Evolutionary conservation across 2,888 invertebrate species (phyloP).

Genomic region (Alcis repandata): DNA sequence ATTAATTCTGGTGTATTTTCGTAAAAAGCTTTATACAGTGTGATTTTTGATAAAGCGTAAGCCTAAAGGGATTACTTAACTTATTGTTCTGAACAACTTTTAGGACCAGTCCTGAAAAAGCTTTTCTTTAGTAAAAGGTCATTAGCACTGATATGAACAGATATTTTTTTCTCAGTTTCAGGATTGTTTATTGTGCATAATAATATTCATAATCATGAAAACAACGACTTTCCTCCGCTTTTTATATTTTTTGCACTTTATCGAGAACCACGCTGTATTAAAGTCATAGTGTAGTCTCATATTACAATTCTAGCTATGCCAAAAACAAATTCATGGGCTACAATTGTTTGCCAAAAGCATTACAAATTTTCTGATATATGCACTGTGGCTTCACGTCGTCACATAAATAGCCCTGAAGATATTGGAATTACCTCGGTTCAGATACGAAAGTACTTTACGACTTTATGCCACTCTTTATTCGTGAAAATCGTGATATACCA

Average conservation of each 20-base stretch:
- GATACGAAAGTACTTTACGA: conserved; percentile 2
- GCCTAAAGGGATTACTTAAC: neutral
- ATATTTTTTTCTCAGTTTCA: neutral
- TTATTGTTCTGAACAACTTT: neutral
- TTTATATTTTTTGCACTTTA: neutral
- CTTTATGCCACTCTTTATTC: neutral
- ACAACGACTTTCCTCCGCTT: neutral
- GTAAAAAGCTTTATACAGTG: conserved; percentile 1
- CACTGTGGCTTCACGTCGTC: neutral
- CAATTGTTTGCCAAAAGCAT: conserved; percentile 22
- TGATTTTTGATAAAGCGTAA: neutral
- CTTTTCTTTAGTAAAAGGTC: neutral
- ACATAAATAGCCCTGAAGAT: neutral
- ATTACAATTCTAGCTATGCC: conserved; percentile 16
- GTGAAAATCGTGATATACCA: neutral
- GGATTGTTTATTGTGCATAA: no score
- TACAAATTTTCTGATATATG: conserved; percentile 7
- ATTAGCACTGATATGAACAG: neutral
- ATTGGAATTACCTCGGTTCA: conserved; percentile 2
- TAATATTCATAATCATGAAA: neutral
- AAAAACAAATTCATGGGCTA: conserved; percentile 15
- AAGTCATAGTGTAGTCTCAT: no score
- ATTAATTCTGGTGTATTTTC: conserved; percentile 14
- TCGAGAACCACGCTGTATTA: neutral
- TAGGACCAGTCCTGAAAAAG: no score